Percentiles rank a stretch among this genome's conserved stretches.
These are phyloP conservation scores for Sminthurides bifidus DNA, from an alignment of 1,140 invertebrate species.

Conservation along the genomic window DNA sequence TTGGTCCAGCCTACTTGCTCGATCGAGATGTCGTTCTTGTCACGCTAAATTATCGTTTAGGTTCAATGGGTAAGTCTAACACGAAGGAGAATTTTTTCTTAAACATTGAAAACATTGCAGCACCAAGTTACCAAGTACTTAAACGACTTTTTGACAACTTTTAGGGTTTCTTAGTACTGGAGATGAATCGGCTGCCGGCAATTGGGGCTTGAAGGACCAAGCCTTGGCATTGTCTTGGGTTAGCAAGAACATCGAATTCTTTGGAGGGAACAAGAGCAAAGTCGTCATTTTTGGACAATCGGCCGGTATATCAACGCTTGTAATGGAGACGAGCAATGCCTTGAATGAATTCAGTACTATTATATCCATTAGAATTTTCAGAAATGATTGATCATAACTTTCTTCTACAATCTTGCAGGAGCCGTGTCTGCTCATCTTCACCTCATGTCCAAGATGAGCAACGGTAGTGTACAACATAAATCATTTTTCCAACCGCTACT, in stretches of 20 bases:
- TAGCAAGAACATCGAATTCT: slow-evolving; percentile 6
- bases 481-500: not conserved
- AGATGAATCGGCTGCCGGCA: not conserved
- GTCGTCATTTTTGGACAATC: slow-evolving; percentile 6
- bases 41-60: slow-evolving; percentile 24
- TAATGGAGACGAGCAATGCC: not conserved
- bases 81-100: not conserved
- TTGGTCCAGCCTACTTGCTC: slow-evolving; percentile 25
- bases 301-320: not conserved
- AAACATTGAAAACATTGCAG: not conserved
- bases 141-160: not conserved
- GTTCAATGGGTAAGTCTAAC: slow-evolving; percentile 9
- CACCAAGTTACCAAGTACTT: not conserved
- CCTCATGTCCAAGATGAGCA: slow-evolving; percentile 14
- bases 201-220: slow-evolving; percentile 13
- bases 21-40: slow-evolving; percentile 26
- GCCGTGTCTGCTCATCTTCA: slow-evolving; percentile 19
- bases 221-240: slow-evolving; percentile 6
- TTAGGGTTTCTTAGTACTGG: not conserved
- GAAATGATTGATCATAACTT: slow-evolving; percentile 5
- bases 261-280: slow-evolving; percentile 2
- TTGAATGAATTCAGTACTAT: not conserved
- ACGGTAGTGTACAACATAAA: slow-evolving; percentile 10
- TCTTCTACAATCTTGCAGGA: slow-evolving; percentile 12
- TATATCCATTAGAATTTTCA: not conserved